Evolutionary conservation across 2,113 vertebrate species (phyloP), one percentile per base, ranked within the genome.

Genomic region (Amblyopsis rosae): DNA sequence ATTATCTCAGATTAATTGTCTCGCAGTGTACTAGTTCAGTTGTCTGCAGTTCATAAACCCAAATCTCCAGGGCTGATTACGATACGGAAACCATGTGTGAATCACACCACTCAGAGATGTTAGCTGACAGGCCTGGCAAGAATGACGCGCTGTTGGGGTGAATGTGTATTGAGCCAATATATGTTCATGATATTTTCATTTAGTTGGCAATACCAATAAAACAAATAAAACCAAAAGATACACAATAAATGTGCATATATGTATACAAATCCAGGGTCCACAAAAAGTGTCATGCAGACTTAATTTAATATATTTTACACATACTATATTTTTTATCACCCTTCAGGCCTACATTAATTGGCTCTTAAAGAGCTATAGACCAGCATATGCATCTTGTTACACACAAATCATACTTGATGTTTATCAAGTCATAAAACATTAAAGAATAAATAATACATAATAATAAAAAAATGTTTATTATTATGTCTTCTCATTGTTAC

Each of bases 1-100:
- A 89, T 88, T 86, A 88, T 81, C 82, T 83, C 84, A 82, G 80
- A 86, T 87, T 86, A 83, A 89, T 90, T 85, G 83, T 89, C 84
- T 83, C 70, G 57, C 81, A 51, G 78, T 82, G 78, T 76, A 81
- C 69, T 72, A 81, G 70, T 79, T 89, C 81, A 83, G 75, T 83
- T 80, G 84, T 79, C 79, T 75, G 84, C 82, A 84, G 77, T 87
- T 85, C 84, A 89, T 88, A 82, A 89, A 86, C 55, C 65, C 80
- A 71, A 80, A 87, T 73, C 84, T 89, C 84, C 64, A 10, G 76
- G 82, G 82, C 69, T 81, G 72, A 68, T 74, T 68, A 54, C n/a
- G 7, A 33, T 51, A 53, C 12, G 13, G 26, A 13, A 64, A 48
- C 13, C 59, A 45, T 6, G 9, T 48, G 16, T 17, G 19, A 62